Evolutionary conservation across 2,113 vertebrate species (phyloP).

Genomic region (Cyprinodon tularosa): DNA sequence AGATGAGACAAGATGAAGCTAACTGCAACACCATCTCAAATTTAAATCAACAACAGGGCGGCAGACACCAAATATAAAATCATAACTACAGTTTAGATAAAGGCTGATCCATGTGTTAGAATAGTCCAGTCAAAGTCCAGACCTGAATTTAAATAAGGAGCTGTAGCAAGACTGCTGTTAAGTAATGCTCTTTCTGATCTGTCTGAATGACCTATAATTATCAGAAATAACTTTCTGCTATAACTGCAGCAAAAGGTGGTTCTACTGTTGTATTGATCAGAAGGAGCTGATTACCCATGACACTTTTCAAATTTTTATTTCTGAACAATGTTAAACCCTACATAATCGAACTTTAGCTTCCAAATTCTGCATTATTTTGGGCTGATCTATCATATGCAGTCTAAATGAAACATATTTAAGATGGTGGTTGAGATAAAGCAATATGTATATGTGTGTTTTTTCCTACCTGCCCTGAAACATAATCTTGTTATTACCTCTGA

Average conservation of each 20-base stretch:
- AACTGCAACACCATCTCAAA: too few species aligned
- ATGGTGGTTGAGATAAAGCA: not conserved
- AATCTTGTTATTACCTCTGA: constrained; percentile 9
- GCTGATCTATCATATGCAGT: not conserved
- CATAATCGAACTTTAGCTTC: not conserved
- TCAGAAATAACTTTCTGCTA: too few species aligned
- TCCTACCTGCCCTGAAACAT: not conserved
- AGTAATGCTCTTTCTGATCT: not conserved
- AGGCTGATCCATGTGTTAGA: not conserved
- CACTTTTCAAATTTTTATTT: too few species aligned
- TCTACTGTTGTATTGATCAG: too few species aligned
- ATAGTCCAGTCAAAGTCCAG: not conserved
- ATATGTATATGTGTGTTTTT: not conserved
- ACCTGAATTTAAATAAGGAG: not conserved
- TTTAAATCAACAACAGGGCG: not conserved
- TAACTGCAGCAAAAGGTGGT: too few species aligned
- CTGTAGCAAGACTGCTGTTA: not conserved
- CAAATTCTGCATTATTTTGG: not conserved
- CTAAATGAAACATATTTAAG: not conserved
- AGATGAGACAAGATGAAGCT: too few species aligned
- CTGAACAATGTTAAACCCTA: not conserved
- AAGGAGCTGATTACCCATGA: too few species aligned
- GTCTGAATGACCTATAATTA: not conserved
- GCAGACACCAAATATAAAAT: not conserved
- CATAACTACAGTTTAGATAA: not conserved